Evolutionary conservation across 2,888 invertebrate genomes (phyloP).

Genomic region (Syritta pipiens): DNA sequence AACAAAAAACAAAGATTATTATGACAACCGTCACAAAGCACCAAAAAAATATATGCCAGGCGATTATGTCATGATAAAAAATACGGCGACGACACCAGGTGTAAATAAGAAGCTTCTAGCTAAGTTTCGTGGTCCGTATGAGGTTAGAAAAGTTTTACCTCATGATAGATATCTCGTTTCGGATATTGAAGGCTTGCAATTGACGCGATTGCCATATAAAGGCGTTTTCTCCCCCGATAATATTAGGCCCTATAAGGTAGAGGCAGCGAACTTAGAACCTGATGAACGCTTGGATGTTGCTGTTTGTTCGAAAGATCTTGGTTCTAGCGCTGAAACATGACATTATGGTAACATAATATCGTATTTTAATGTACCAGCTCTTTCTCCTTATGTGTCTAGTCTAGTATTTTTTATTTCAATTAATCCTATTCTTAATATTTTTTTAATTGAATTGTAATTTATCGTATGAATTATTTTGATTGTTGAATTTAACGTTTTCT

Average conservation of each 20-base stretch:
- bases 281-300: neutral
- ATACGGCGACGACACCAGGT: neutral
- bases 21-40: neutral
- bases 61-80: neutral
- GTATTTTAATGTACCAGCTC: too few relatives aligned
- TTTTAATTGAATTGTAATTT: too few relatives aligned
- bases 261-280: neutral
- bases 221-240: neutral
- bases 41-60: neutral
- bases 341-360: too few relatives aligned
- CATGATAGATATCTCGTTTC: neutral
- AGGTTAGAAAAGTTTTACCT: neutral
- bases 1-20: neutral
- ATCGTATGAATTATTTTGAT: too few relatives aligned
- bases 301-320: too few relatives aligned
- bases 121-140: neutral
- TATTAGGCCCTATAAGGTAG: too few relatives aligned
- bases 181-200: neutral
- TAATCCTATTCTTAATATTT: too few relatives aligned
- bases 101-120: neutral
- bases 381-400: too few relatives aligned
- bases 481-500: too few relatives aligned
- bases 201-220: neutral
- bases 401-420: too few relatives aligned
- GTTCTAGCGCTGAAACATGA: too few relatives aligned